These are phyloP conservation scores for Acrobasis suavella DNA, from an alignment of 2,888 invertebrate species.

Conservation along the genomic window DNA sequence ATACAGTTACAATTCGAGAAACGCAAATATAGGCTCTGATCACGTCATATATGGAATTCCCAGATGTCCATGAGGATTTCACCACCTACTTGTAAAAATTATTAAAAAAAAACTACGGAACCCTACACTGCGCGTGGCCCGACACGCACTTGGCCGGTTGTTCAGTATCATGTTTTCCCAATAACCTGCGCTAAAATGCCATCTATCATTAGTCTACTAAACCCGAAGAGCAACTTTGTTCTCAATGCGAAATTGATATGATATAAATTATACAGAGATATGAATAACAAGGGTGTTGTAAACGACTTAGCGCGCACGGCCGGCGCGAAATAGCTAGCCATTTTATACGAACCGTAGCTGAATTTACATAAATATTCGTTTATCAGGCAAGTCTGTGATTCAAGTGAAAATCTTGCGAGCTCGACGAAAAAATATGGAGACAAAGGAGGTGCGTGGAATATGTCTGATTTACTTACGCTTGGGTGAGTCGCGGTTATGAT, in stretches of 20 bases:
- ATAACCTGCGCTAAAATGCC: no score
- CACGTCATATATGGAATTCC: no score
- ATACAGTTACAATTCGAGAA: no score
- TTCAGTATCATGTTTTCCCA: no score
- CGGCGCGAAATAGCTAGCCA: conserved; percentile 49
- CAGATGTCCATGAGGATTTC: no score
- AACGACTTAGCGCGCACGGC: conserved; percentile 45
- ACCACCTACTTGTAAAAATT: no score
- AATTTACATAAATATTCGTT: conserved; percentile 74
- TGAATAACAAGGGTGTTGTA: conserved; percentile 31
- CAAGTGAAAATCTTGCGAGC: conserved; percentile 56
- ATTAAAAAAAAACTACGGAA: no score
- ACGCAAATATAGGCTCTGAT: no score
- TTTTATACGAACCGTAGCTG: conserved; percentile 54
- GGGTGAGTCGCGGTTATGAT: neutral
- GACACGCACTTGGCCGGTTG: no score
- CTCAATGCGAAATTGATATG: conserved; percentile 7
- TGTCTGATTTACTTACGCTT: neutral
- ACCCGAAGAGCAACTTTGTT: neutral
- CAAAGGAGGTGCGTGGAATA: conserved; percentile 27
- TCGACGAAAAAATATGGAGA: conserved; percentile 43
- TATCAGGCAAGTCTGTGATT: conserved; percentile 62
- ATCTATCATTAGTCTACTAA: neutral
- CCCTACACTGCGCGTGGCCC: no score
- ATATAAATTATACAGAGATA: conserved; percentile 25